Percentiles rank a stretch among this genome's conserved stretches.
Evolutionary conservation across 2,113 vertebrate genomes (phyloP).

Genomic region (Xyliphius kryptos): DNA sequence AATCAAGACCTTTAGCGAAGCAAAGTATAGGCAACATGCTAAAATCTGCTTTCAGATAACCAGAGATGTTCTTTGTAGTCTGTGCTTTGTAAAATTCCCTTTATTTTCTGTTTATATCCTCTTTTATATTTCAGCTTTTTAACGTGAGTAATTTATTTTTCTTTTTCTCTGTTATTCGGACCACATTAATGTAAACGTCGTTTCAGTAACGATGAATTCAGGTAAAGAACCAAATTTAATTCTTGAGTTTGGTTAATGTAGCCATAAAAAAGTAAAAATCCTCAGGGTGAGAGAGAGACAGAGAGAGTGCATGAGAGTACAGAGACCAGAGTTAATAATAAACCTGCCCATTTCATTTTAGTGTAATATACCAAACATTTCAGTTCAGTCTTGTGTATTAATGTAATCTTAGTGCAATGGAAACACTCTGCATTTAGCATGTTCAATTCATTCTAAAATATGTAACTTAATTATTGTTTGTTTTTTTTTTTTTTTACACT

Average conservation of each 20-base stretch:
- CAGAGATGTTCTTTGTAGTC: no score
- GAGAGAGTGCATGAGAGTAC: no score
- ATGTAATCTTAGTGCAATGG: no score
- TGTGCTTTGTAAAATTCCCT: no score
- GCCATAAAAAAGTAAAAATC: conserved; percentile 27
- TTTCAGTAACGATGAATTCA: conserved; percentile 26
- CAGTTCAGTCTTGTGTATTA: no score
- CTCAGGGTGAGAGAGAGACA: conserved; percentile 31
- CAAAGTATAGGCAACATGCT: no score
- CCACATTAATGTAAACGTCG: conserved; percentile 29
- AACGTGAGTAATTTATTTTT: not conserved
- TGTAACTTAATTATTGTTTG: no score
- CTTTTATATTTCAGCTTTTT: not conserved
- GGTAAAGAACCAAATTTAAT: conserved; percentile 29
- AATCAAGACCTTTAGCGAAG: no score
- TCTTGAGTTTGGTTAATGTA: conserved; percentile 29
- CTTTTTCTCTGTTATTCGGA: conserved; percentile 1
- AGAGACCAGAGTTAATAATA: conserved; percentile 24
- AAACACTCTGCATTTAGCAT: no score
- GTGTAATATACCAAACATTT: not conserved
- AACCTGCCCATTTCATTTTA: conserved; percentile 15
- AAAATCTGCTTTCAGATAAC: no score
- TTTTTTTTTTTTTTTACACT: no score
- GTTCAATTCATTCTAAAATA: no score
- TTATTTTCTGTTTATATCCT: conserved; percentile 6